Evolutionary conservation across 2,113 vertebrate genomes (phyloP).

Genomic region (Eurypyga helias): DNA sequence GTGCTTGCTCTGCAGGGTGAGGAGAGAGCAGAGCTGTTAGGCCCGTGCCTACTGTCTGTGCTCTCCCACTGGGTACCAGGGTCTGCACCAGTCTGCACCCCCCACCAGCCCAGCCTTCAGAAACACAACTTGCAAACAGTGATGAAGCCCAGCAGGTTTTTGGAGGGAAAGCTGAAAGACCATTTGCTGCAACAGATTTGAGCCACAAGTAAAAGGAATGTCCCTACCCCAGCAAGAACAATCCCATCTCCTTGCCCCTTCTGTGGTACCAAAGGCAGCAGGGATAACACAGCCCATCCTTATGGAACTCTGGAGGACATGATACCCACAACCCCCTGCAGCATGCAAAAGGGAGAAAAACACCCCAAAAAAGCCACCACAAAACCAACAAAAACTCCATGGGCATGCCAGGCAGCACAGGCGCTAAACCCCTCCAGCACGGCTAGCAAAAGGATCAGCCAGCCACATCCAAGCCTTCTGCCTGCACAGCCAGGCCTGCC

Average conservation of each 20-base stretch:
- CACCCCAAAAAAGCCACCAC: background rate
- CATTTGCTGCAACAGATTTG: background rate
- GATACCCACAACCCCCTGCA: background rate
- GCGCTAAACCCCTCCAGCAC: background rate
- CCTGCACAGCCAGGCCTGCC: background rate
- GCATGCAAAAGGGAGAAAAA: background rate
- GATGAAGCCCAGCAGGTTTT: background rate
- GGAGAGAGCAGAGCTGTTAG: background rate
- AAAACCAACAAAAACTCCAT: background rate
- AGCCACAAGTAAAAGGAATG: background rate
- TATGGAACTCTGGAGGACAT: accelerated
- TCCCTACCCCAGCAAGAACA: background rate
- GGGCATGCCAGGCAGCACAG: background rate
- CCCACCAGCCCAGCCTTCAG: background rate
- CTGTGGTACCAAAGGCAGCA: background rate
- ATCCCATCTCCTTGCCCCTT: background rate
- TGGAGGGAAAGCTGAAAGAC: background rate
- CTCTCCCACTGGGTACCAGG: background rate
- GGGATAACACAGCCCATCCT: background rate
- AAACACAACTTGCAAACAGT: background rate
- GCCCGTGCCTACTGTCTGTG: background rate
- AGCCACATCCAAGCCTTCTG: background rate
- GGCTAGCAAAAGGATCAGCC: background rate
- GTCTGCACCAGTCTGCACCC: background rate
- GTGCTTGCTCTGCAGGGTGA: conserved; percentile 84